Evolutionary conservation across 2,113 vertebrate species (phyloP), one percentile per base, ranked within the genome.

Genomic region (Sclerurus mexicanus): DNA sequence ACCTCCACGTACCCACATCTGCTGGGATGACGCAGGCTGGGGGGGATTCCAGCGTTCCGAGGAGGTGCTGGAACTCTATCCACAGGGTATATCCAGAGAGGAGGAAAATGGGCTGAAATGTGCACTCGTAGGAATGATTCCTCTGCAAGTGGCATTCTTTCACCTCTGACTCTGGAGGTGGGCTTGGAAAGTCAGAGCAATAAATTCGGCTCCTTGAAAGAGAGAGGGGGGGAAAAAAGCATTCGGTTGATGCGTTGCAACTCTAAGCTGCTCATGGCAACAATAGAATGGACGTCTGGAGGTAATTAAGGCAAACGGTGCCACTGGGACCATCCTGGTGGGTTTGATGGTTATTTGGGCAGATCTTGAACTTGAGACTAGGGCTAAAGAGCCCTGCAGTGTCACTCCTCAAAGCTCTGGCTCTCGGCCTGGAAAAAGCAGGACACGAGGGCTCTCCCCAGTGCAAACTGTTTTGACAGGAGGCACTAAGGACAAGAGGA

Each of bases 61-160:
- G 92, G 1, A 69, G 78, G 24, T 98, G 98, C 15, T 97, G 87
- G 33, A 99, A 95, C 69, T 99, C 98, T 58, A 99, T 90, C 99
- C 99, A 99, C 97, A 99, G 98, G 89, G 98, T 98, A 35, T 99
- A 99, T 89, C 99, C 99, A 84, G 98, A 99, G 0, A 98, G 78
- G 55, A 98, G 97, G 89, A 98, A 98, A 87, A 99, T 97, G 7
- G 98, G 98, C 53, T 97, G 96, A 91, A 99, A 98, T 11, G 97
- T 97, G 89, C 99, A 99, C 74, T 98, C 97, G 2, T 97, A 98
- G 87, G 96, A 98, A 68, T 98, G 97, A 42, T 98, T 92, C 25
- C 39, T 63, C 87, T 95, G 96, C 20, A 93, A 84, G 35, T 56
- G 56, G 88, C 97, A 98, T 77, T 98, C 98, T 37, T 98, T 98